Conservation (phyloP, 2,797 vertebrate genomes). For the Momotus momota region DNA sequence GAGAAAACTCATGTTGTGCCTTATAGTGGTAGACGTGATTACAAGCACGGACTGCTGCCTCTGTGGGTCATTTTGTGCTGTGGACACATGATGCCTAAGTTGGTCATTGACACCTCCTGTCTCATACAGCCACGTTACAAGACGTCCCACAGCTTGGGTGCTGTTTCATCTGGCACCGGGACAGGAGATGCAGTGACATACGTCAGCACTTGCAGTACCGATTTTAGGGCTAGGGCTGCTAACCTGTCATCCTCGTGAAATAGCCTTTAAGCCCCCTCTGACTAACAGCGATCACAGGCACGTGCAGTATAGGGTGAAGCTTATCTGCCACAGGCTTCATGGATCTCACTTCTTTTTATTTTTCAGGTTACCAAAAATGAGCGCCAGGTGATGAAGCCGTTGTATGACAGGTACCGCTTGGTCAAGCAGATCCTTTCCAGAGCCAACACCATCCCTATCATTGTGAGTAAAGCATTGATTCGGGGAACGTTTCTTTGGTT, state of each 20-base stretch:
- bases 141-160: neutral
- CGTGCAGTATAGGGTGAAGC: neutral
- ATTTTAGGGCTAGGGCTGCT: neutral
- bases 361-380: slow-evolving; percentile 91
- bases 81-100: neutral
- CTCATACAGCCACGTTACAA: neutral
- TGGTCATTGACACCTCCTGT: neutral
- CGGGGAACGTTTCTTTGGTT: neutral
- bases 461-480: slow-evolving; percentile 85
- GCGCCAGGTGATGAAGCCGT: slow-evolving; percentile 93
- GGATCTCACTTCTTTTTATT: neutral
- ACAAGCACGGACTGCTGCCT: neutral
- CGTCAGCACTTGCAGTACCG: neutral
- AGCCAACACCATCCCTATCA: slow-evolving; percentile 92
- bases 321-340: neutral
- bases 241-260: neutral
- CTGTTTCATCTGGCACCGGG: neutral
- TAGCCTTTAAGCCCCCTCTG: neutral
- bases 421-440: slow-evolving; percentile 97
- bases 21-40: neutral
- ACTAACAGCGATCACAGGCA: neutral
- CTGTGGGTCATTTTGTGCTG: neutral
- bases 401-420: slow-evolving; percentile 96
- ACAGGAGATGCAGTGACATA: neutral
- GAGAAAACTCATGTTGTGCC: neutral